Base-by-base conservation (phyloP, 2,797 vertebrate species). In the Pangasius mekongensis region DNA sequence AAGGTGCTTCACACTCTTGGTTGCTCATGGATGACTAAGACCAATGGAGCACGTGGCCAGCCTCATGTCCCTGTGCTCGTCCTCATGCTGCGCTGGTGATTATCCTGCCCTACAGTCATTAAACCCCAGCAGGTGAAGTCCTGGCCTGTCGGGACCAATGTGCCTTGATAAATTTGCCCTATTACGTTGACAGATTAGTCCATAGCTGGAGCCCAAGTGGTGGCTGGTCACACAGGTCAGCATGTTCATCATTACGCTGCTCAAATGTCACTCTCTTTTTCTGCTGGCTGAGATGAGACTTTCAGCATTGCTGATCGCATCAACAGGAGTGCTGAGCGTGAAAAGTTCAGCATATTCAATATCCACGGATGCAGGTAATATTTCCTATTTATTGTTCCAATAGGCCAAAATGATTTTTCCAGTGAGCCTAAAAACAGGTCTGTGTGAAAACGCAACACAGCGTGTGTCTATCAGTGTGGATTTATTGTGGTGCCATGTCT, bases 151-250 rank as follows among this genome's bases (percentile, higher is more conserved):
- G 91, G 92, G 93, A 90, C 91, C 91, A 91, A 87, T 90, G 91
- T 90, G 92, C 91, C 92, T 92, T 95, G 93, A 95, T 94, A 93
- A 89, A 95, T 94, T 90, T 92, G 39, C 85, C 91, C 92, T 91
- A 93, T 95, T 94, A 94, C 93, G 90, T 90, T 94, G 94, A 94
- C 94, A 93, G 94, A 95, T 94, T 92, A 94, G 93, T 86, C 83
- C 86, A 90, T 91, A 90, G 89, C 92, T 90, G 89, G 85, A 87
- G 89, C 86, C 58, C 83, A 74, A 84, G 90, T 84, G 93, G 92
- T 87, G 90, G 85, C 85, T 73, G 82, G 86, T 88, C 86, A 85
- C 89, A 89, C 78, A 91, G 91, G 90, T 89, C 89, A 89, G 91
- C 85, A 90, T 90, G 90, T 90, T 90, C 90, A 91, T 91, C 93